Evolutionary conservation across 2,888 invertebrate genomes (phyloP), one percentile per base, ranked within the genome.

Genomic region (Drosophila nigricruria): DNA sequence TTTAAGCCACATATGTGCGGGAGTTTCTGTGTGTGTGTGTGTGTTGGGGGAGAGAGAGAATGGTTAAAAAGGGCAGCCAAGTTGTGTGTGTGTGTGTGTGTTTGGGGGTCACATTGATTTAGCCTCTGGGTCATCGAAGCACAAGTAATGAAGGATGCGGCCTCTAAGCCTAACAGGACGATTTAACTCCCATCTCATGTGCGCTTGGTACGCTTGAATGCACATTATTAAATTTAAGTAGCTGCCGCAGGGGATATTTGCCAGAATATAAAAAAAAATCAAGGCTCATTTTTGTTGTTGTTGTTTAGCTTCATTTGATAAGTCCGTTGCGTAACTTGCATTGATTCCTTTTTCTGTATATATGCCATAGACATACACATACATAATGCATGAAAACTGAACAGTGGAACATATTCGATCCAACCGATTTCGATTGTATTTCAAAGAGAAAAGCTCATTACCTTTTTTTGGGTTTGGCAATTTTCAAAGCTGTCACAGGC

Each of bases 211-310:
- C 77, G 83, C 75, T 69, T 69, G 54, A 81, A 69, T 77, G 84
- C 73, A 77, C 86, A 79, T 77, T 79, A 74, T 77, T 83, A 88
- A 78, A 83, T 83, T 80, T 83, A 80, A 88, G 84, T 88, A 81
- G 86, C 79, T 62, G 70, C 59, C 73, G 63, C 66, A 58, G 62
- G 68, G 52, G 67, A 53, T 23, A 52, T 68, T 70, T 79, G 70
- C 52, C 65, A 58, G 40, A 38, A 52, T 36, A 20, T 20, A 23
- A 52, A 52, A 23, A 52, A 52, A 63, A 70, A 80, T 57, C 63
- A 42, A 14, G 43, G 47, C 50, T 40, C 57, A 57, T 18, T 42
- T 60, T 9, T 20, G 16, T 23, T 34, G 10, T 16, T 52, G 14
- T 18, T 32, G 20, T 34, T 34, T 34, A 64, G 60, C 76, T 59